Conservation (phyloP, 2,888 invertebrate species). For the Rugalucina vietnamica region DNA sequence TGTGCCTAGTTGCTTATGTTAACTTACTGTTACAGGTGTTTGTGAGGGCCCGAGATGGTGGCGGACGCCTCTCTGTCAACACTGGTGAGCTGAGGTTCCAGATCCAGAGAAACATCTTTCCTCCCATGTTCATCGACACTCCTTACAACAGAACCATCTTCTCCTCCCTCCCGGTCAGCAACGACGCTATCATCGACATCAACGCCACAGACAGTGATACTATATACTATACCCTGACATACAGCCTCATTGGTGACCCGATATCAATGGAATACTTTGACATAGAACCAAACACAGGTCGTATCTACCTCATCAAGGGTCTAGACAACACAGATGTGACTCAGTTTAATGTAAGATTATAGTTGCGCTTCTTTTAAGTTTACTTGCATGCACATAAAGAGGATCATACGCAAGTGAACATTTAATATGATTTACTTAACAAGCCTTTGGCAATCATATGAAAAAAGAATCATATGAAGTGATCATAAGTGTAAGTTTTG, state of each 20-base stretch:
- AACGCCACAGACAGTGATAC: slow-evolving; percentile 38
- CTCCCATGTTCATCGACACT: slow-evolving; percentile 48
- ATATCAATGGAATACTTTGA: slow-evolving; percentile 68
- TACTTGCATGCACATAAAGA: no score
- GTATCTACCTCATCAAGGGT: slow-evolving; percentile 61
- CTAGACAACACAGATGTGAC: slow-evolving; percentile 28
- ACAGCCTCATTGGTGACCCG: slow-evolving; percentile 64
- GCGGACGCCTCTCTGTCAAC: slow-evolving; percentile 31
- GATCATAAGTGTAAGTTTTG: no score
- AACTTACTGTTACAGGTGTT: slow-evolving; percentile 55
- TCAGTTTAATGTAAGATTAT: slow-evolving; percentile 38
- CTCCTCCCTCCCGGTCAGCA: background rate
- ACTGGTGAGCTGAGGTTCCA: slow-evolving; percentile 54
- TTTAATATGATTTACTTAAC: no score
- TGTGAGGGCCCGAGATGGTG: slow-evolving; percentile 62
- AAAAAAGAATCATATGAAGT: no score
- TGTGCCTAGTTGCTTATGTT: no score
- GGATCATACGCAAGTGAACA: no score
- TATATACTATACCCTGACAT: slow-evolving; percentile 55
- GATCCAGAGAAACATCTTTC: slow-evolving; percentile 52
- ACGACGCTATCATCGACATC: slow-evolving; percentile 20
- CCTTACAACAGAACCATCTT: slow-evolving; percentile 47
- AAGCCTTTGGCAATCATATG: no score
- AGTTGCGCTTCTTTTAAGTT: no score
- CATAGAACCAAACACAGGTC: slow-evolving; percentile 63